A percentile compares a stretch with the other conserved stretches of the same genome.
These are phyloP conservation scores for Delphinus delphis DNA, from an alignment of 2,113 vertebrate genomes.

Conservation along the genomic window DNA sequence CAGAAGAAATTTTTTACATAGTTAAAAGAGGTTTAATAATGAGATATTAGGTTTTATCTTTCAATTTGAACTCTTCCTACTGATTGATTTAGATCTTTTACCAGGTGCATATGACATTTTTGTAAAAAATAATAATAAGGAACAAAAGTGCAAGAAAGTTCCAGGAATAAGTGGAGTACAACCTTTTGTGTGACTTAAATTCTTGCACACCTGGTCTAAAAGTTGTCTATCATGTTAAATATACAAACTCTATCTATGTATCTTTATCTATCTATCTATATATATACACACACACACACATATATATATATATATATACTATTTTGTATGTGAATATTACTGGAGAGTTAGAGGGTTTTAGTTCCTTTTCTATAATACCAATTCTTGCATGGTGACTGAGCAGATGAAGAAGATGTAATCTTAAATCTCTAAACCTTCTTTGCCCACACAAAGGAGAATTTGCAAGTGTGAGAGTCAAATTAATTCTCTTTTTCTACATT, in stretches of 20 bases:
- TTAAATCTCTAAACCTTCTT: neutral
- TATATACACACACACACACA: neutral
- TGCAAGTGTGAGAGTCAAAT: constrained; percentile 5
- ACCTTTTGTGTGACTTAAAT: neutral
- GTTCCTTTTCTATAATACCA: neutral
- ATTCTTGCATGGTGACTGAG: neutral
- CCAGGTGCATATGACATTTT: neutral
- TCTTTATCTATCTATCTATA: too few species aligned
- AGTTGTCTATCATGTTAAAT: neutral
- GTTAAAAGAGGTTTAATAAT: neutral
- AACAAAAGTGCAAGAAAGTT: neutral
- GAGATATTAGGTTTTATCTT: neutral
- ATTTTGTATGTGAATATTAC: neutral
- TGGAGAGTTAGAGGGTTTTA: neutral
- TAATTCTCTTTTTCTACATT: constrained; percentile 16
- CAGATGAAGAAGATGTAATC: neutral
- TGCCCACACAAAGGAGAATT: neutral
- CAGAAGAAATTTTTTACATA: neutral
- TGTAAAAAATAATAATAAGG: neutral
- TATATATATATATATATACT: neutral
- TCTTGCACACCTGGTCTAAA: neutral
- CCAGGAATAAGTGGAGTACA: neutral
- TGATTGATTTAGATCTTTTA: neutral
- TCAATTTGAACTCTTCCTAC: neutral
- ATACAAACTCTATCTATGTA: neutral